Base-by-base conservation (phyloP, 2,113 vertebrate species). In the Calypte anna region DNA sequence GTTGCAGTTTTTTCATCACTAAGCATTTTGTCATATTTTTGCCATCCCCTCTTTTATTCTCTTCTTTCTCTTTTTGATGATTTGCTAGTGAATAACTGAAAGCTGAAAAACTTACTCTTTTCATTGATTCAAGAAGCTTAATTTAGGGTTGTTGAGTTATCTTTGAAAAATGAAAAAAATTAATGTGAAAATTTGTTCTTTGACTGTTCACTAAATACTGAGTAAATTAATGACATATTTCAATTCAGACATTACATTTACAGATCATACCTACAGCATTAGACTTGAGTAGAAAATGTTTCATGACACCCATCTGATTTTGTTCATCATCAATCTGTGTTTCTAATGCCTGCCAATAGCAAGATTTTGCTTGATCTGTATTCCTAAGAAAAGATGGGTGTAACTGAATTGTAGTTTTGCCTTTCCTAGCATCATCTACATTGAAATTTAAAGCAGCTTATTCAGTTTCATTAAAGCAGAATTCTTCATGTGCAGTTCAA, bases 31-130 rank as follows among this genome's bases (percentile, higher is more conserved):
- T 80, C 54, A 7, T 8, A 66, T 64, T 72, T 63, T 88, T 6
- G 36, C 8, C 4, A 38, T 27, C 18, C 6, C 6, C 5, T 33
- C 0, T 55, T 28, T 54, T 2, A 19, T 21, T 2, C 2, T 74
- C 7, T 19, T 61, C 3, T 44, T 82, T 44, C 8, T 85, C 40
- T 5, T 38, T 4, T 74, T 12, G 40, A 9, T 25, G 12, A 50
- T 57, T 82, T 82, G 17, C 27, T 66, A 62, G 3, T 28, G 5
- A 75, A 62, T 69, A 50, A 51, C 14, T 68, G 58, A 50, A 67
- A 80, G 18, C 19, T 61, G 21, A 44, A 79, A 48, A 54, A 17
- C 6, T 16, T 58, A 25, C 6, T 16, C 4, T 13, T 75, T 70
- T 88, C 21, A 38, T 63, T 66, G 5, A 21, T 59, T 59, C 12